phyloP scores from a whole-genome alignment of 1,140 invertebrate genomes.

The Penaeus japonicus region DNA sequence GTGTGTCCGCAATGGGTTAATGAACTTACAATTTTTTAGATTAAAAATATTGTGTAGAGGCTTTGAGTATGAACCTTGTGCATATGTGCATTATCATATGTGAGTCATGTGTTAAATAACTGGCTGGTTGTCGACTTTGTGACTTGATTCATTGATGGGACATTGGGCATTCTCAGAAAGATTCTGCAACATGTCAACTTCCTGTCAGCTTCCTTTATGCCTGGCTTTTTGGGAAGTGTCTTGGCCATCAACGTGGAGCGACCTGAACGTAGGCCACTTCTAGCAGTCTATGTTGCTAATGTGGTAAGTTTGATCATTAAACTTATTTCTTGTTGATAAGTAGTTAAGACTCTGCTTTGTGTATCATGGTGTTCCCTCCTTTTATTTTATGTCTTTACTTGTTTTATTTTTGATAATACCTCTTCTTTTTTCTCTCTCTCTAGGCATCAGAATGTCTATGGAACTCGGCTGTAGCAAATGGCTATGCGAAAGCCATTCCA shows the following conservation, averaged over 20 bases:
- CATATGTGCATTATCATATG: too few species aligned
- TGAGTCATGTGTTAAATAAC: too few species aligned
- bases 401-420: neutral
- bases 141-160: too few species aligned
- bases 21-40: too few species aligned
- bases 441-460: slow-evolving; percentile 47
- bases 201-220: slow-evolving; percentile 35
- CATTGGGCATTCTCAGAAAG: neutral
- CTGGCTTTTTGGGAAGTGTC: slow-evolving; percentile 20
- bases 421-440: neutral
- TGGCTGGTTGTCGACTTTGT: too few species aligned
- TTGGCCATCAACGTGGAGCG: slow-evolving; percentile 39
- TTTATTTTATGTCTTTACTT: neutral
- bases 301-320: slow-evolving; percentile 15
- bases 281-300: slow-evolving; percentile 40
- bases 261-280: slow-evolving; percentile 16
- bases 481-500: slow-evolving; percentile 32
- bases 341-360: too few species aligned
- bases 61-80: too few species aligned
- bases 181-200: slow-evolving; percentile 36
- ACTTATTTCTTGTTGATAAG: neutral
- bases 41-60: too few species aligned
- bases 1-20: too few species aligned
- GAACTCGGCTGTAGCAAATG: slow-evolving; percentile 28
- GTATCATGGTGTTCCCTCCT: neutral